phyloP scores from a whole-genome alignment of 2,797 vertebrate genomes.

The Natrix natrix region DNA sequence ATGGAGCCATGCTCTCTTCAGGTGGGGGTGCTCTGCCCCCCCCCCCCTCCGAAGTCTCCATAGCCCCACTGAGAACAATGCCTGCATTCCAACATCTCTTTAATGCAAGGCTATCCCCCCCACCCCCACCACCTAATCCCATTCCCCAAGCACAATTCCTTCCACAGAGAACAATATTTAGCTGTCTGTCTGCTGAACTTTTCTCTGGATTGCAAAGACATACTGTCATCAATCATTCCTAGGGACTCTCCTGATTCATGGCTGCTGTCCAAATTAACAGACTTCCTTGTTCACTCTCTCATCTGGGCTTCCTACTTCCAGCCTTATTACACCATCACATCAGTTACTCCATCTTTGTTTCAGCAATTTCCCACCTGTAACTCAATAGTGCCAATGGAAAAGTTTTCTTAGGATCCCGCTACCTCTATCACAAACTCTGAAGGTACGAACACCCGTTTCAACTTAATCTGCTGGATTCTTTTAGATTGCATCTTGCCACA shows the following conservation, averaged over 20 bases:
- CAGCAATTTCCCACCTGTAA: not conserved
- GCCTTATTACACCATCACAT: conserved; percentile 21
- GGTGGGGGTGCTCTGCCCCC: not conserved
- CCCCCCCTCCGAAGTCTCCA: too few relatives aligned
- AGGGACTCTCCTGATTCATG: conserved; percentile 32
- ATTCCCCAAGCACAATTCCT: not conserved
- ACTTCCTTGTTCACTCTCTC: conserved; percentile 24
- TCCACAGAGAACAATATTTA: conserved; percentile 24
- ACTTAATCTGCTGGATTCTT: not conserved
- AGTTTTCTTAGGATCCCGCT: not conserved
- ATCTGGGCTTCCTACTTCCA: not conserved
- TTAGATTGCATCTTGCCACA: not conserved
- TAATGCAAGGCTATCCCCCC: fast-evolving
- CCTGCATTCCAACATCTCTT: fast-evolving
- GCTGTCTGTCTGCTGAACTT: conserved; percentile 16
- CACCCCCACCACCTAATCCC: not conserved
- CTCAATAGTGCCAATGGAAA: not conserved
- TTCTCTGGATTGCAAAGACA: not conserved
- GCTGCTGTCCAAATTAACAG: conserved; percentile 33
- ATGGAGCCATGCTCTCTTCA: not conserved
- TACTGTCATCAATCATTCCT: conserved; percentile 18
- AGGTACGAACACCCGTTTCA: not conserved
- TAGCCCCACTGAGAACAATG: fast-evolving
- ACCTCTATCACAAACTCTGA: not conserved
- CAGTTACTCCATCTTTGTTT: conserved; percentile 12